Evolutionary conservation across 1,140 invertebrate genomes (phyloP).

Genomic region (Orchesella cincta): DNA sequence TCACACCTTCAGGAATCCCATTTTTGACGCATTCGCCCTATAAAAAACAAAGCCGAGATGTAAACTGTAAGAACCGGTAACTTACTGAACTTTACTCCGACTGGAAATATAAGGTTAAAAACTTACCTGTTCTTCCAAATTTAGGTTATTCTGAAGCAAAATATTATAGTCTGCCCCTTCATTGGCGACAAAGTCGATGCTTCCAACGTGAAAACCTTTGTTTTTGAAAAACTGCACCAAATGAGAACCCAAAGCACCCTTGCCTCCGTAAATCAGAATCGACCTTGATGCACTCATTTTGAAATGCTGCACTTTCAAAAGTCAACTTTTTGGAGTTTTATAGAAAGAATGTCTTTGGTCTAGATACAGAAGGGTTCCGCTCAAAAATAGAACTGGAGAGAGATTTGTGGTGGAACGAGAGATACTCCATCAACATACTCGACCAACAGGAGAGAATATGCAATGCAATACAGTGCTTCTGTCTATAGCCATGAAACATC

Average conservation of each 20-base stretch:
- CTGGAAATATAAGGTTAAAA: not conserved
- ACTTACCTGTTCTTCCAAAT: slow-evolving; percentile 78
- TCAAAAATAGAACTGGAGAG: too few relatives aligned
- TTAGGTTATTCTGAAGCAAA: slow-evolving; percentile 72
- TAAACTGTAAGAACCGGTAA: not conserved
- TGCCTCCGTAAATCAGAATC: slow-evolving; percentile 49
- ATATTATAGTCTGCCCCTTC: slow-evolving; percentile 88
- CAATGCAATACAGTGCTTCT: too few relatives aligned
- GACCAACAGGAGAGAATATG: too few relatives aligned
- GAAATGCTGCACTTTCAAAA: too few relatives aligned
- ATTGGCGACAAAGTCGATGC: slow-evolving; percentile 86
- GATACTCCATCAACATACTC: too few relatives aligned
- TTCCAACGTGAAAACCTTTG: slow-evolving; percentile 75
- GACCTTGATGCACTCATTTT: slow-evolving; percentile 2
- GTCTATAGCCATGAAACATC: too few relatives aligned
- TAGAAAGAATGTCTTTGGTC: too few relatives aligned
- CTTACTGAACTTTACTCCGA: not conserved
- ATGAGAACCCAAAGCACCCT: slow-evolving; percentile 40
- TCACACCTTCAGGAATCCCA: slow-evolving; percentile 63
- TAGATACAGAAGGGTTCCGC: too few relatives aligned
- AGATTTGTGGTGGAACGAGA: too few relatives aligned
- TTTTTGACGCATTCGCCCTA: slow-evolving; percentile 50
- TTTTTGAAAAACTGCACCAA: slow-evolving; percentile 47
- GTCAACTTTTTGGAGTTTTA: too few relatives aligned
- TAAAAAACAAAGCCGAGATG: not conserved